phyloP scores from a whole-genome alignment of 2,888 invertebrate genomes.

The Aelia acuminata region DNA sequence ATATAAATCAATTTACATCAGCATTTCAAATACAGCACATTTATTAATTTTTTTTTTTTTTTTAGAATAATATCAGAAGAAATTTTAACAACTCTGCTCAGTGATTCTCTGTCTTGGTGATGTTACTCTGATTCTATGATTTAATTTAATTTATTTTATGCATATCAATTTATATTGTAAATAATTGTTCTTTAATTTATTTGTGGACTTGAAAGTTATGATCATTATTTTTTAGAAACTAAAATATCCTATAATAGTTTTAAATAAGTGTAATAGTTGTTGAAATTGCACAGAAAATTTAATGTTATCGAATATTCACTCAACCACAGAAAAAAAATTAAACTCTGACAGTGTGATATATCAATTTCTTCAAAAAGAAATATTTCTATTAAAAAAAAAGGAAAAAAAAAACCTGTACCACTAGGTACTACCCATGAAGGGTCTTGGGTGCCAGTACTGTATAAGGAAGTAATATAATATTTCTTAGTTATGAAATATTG shows the following conservation, averaged over 20 bases:
- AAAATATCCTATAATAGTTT: background rate
- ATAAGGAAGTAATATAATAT: too few species aligned
- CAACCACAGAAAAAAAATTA: background rate
- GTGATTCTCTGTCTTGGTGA: conserved; percentile 32
- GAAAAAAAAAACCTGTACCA: too few species aligned
- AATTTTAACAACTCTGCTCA: conserved; percentile 53
- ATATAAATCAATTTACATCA: too few species aligned
- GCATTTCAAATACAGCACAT: too few species aligned
- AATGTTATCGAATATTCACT: background rate
- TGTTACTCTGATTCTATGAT: background rate
- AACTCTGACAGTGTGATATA: too few species aligned
- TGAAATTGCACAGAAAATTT: background rate
- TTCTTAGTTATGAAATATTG: too few species aligned
- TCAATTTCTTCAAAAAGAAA: too few species aligned
- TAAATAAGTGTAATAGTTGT: background rate
- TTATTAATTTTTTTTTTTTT: too few species aligned
- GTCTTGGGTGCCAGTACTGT: too few species aligned
- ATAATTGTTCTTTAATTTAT: background rate
- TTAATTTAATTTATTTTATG: background rate
- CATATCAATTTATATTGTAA: background rate
- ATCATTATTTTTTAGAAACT: background rate
- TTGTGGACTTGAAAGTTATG: background rate
- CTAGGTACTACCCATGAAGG: too few species aligned
- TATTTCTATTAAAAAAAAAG: too few species aligned
- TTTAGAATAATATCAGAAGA: conserved; percentile 59